These are phyloP conservation scores for Anodontia alba DNA, from an alignment of 2,888 invertebrate species.

Conservation along the genomic window DNA sequence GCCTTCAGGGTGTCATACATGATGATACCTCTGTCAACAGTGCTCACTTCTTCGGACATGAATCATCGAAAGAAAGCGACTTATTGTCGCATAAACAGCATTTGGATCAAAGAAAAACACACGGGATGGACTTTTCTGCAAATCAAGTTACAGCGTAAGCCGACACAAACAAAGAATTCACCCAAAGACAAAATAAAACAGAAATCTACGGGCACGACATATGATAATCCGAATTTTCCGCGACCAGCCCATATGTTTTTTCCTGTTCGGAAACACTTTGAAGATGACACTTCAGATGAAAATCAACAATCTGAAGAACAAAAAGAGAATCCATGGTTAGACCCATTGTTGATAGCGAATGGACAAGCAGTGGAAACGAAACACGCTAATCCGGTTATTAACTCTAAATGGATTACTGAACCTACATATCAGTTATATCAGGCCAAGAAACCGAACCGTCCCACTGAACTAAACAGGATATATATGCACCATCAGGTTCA, in stretches of 20 bases:
- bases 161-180: neutral
- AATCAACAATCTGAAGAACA: neutral
- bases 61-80: constrained; percentile 35
- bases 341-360: neutral
- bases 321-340: constrained; percentile 27
- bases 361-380: neutral
- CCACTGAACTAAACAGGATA: constrained; percentile 38
- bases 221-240: constrained; percentile 53
- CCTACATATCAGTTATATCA: constrained; percentile 19
- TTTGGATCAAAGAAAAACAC: neutral
- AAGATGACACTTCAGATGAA: neutral
- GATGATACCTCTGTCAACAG: constrained; percentile 26
- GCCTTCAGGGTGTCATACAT: neutral
- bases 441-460: neutral
- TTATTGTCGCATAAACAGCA: neutral
- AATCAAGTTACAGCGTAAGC: neutral
- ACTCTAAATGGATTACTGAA: constrained; percentile 49
- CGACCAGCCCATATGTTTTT: constrained; percentile 52
- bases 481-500: constrained; percentile 54
- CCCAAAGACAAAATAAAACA: neutral
- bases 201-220: neutral
- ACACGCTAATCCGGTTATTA: constrained; percentile 16
- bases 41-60: constrained; percentile 43
- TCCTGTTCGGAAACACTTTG: constrained; percentile 30
- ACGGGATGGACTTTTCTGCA: neutral